Percentiles rank a stretch among this genome's conserved stretches.
These are phyloP conservation scores for Ophthalmolycus amberensis DNA, from an alignment of 2,113 vertebrate species.

Conservation along the genomic window DNA sequence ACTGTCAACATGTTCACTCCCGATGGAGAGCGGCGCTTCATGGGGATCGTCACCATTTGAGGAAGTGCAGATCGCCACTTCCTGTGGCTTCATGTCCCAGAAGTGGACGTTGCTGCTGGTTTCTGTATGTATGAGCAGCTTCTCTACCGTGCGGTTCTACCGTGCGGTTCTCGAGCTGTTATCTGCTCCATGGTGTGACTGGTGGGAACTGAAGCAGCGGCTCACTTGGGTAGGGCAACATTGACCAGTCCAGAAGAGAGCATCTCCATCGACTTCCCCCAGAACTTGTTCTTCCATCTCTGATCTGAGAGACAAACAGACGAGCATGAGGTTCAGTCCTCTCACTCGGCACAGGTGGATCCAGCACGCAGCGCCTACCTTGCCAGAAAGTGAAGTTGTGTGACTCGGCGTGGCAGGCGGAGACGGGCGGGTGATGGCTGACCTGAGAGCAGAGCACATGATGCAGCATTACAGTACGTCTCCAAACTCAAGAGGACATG, in stretches of 20 bases:
- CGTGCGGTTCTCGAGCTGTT: not conserved
- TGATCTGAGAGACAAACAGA: conserved; percentile 82
- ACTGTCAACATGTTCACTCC: too few relatives aligned
- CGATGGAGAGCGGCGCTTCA: too few relatives aligned
- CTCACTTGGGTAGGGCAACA: conserved; percentile 88
- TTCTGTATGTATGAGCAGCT: not conserved
- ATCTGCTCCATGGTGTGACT: not conserved
- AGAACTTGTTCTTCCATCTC: conserved; percentile 97
- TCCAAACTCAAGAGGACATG: not conserved
- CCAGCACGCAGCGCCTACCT: conserved; percentile 77
- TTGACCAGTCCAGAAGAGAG: conserved; percentile 89
- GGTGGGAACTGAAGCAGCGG: not conserved
- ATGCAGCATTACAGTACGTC: not conserved
- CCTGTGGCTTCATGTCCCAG: too few relatives aligned
- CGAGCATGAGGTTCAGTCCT: not conserved
- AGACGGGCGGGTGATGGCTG: conserved; percentile 91
- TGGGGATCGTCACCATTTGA: not conserved
- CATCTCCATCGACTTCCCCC: conserved; percentile 95
- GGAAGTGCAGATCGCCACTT: not conserved
- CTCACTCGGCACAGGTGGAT: too few relatives aligned
- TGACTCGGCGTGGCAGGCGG: conserved; percentile 90
- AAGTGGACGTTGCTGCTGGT: not conserved
- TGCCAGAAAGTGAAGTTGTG: conserved; percentile 95
- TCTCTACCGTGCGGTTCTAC: not conserved
- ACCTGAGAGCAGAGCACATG: conserved; percentile 79